phyloP scores from a whole-genome alignment of 1,140 invertebrate species.

The Caerostris extrusa region DNA sequence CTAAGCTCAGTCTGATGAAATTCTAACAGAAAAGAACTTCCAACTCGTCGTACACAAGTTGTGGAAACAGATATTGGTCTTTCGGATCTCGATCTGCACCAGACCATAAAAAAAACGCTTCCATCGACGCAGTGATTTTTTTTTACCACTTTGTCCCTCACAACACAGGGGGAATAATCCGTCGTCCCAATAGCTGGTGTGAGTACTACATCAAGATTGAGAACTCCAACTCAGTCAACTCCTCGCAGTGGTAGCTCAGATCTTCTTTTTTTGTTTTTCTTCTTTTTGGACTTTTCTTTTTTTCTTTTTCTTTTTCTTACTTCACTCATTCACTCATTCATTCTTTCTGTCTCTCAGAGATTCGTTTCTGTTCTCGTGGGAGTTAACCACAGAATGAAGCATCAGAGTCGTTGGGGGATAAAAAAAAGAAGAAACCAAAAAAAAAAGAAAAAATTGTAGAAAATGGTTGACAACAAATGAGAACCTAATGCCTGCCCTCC shows the following conservation, averaged over 20 bases:
- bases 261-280: not conserved
- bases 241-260: slow-evolving; percentile 52
- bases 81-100: slow-evolving; percentile 45
- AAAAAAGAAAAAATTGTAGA: slow-evolving; percentile 42
- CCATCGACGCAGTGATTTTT: not conserved
- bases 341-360: not conserved
- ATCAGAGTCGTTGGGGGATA: slow-evolving; percentile 59
- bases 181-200: slow-evolving; percentile 21
- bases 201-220: slow-evolving; percentile 60
- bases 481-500: slow-evolving; percentile 51
- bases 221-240: slow-evolving; percentile 28
- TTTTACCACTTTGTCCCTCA: not conserved
- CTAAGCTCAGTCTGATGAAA: slow-evolving; percentile 53
- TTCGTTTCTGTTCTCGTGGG: not conserved
- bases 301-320: not conserved
- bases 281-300: not conserved
- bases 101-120: not conserved
- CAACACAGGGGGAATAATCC: not conserved
- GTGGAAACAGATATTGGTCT: slow-evolving; percentile 70
- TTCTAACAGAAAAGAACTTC: not conserved
- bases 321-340: not conserved
- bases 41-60: slow-evolving; percentile 8
- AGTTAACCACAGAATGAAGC: slow-evolving; percentile 74
- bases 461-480: slow-evolving; percentile 66
- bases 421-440: slow-evolving; percentile 12